Evolutionary conservation across 2,113 vertebrate genomes (phyloP).

Genomic region (Peromyscus polionotus): DNA sequence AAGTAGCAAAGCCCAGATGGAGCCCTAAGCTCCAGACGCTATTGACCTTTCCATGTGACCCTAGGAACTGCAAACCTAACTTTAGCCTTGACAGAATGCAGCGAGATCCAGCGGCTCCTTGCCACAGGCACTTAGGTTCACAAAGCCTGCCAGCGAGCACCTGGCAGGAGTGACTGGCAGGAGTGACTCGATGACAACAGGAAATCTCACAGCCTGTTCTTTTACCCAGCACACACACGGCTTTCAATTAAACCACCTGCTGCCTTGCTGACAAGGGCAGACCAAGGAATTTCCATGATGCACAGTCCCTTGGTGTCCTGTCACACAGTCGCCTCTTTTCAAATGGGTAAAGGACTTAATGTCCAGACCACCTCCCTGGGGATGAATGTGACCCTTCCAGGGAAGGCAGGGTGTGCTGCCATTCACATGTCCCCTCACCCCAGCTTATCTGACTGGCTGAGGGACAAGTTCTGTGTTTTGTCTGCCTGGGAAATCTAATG

Average conservation of each 20-base stretch:
- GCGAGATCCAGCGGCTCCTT: not conserved
- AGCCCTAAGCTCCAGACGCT: not conserved
- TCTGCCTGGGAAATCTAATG: slow-evolving; percentile 76
- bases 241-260: slow-evolving; percentile 79
- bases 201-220: not conserved
- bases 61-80: not conserved
- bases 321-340: slow-evolving; percentile 60
- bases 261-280: slow-evolving; percentile 72
- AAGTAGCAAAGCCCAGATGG: not conserved
- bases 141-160: slow-evolving; percentile 36
- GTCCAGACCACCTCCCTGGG: slow-evolving; percentile 55
- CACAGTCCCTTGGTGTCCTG: slow-evolving; percentile 68
- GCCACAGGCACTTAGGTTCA: not conserved
- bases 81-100: not conserved
- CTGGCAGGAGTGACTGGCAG: slow-evolving; percentile 51
- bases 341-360: slow-evolving; percentile 75
- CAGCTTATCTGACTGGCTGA: slow-evolving; percentile 63
- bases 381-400: not conserved
- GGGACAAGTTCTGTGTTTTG: slow-evolving; percentile 43
- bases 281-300: slow-evolving; percentile 82
- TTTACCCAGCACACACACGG: slow-evolving; percentile 53
- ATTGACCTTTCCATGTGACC: not conserved
- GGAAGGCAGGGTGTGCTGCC: slow-evolving; percentile 25
- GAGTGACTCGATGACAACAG: not conserved
- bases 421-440: slow-evolving; percentile 24